These are phyloP conservation scores for Chrysolina americana DNA, from an alignment of 2,888 invertebrate genomes.

Conservation along the genomic window DNA sequence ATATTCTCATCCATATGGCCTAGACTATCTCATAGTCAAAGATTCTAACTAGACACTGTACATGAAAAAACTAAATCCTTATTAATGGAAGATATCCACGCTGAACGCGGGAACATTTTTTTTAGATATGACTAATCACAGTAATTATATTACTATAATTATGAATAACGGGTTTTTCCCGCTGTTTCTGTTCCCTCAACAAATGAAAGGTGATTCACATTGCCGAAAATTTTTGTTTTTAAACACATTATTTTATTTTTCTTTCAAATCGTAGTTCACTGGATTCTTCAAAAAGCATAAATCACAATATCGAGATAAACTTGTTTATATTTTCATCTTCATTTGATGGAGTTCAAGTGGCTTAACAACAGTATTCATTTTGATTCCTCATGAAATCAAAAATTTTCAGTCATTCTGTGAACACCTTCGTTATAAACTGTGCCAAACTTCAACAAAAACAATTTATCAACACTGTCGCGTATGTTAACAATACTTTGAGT, in stretches of 20 bases:
- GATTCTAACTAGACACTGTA: constrained; percentile 60
- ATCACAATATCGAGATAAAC: too few relatives aligned
- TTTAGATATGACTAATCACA: constrained; percentile 63
- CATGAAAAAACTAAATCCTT: constrained; percentile 56
- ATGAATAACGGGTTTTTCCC: constrained; percentile 37
- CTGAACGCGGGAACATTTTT: constrained; percentile 48
- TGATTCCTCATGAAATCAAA: constrained; percentile 1
- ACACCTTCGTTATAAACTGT: constrained; percentile 56
- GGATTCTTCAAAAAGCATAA: neutral
- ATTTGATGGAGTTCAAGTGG: too few relatives aligned
- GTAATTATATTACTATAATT: constrained; percentile 55
- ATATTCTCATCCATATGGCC: constrained; percentile 12
- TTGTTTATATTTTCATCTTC: too few relatives aligned
- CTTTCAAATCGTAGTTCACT: neutral
- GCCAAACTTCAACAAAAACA: constrained; percentile 61
- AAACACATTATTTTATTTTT: neutral
- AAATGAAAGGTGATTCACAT: constrained; percentile 34
- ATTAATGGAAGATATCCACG: constrained; percentile 50
- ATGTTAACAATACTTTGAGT: neutral
- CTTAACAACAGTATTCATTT: too few relatives aligned
- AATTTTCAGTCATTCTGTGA: constrained; percentile 13
- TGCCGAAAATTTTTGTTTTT: constrained; percentile 4
- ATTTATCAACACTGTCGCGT: constrained; percentile 28
- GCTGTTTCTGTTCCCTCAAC: constrained; percentile 53
- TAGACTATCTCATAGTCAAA: constrained; percentile 44